Evolutionary conservation across 2,797 vertebrate genomes (phyloP), one percentile per base, ranked within the genome.

Genomic region (Okamejei kenojei): DNA sequence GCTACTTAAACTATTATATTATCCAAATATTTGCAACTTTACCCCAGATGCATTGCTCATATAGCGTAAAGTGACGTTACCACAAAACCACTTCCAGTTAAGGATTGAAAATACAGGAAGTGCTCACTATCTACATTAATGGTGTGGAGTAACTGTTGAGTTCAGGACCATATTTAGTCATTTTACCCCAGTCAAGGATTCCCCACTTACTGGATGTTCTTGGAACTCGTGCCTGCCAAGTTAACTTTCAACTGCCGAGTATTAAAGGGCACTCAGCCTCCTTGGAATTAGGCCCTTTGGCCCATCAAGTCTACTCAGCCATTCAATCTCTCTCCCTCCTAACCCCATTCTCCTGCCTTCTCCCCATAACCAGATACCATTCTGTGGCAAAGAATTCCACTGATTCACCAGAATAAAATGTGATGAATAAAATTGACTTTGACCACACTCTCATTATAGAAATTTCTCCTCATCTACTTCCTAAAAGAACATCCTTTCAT

Each of bases 41-140:
- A 86, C 82, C 26, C 61, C 61, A 86, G 82, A 58, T 58, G 61
- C 13, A 32, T 29, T 61, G 54, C 58, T 86, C 82, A 86, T 86
- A 17, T 63, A 90, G 71, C 38, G 35, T 71, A 71, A 90, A 26
- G 68, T 23, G 35, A 79, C 19, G 32, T 61, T 35, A 91, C 38
- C 90, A 73, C 90, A 91, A 21, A 91, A 74, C 19, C 68, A 91
- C 68, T 74, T 91, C 65, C 23, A 73, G 90, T 74, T 74, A 26
- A 91, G 21, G 32, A 26, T 74, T 91, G 23, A 74, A 35, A 91
- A 54, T 23, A 54, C 90, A 91, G 35, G 90, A 74, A 91, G 35
- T 45, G 21, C 9, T 45, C 38, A 74, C 68, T 84, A 63, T 82
- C 80, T 45, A 58, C 58, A 19, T 88, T 65, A 15, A n/a, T 88